These are phyloP conservation scores for Amblyjoppa fuscipennis DNA, from an alignment of 2,888 invertebrate species.

Conservation along the genomic window DNA sequence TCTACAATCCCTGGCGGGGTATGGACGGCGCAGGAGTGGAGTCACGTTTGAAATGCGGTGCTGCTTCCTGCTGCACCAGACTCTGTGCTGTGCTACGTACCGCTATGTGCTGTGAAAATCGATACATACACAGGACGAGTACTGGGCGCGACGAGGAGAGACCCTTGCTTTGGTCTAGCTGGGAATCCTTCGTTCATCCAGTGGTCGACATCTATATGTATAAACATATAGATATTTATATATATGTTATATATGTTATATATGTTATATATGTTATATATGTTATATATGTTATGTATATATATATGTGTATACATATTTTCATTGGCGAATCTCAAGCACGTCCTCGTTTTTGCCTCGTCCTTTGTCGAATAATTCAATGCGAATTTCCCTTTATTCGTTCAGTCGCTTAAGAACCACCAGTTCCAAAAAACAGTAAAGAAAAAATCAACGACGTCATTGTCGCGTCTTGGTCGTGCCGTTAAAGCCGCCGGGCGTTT, in stretches of 20 bases:
- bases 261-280: background rate
- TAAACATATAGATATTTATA: background rate
- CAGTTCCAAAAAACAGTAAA: too few relatives aligned
- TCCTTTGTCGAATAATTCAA: slow-evolving; percentile 46
- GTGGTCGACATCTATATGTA: background rate
- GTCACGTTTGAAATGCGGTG: slow-evolving; percentile 58
- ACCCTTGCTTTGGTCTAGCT: slow-evolving; percentile 8
- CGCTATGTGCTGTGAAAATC: slow-evolving; percentile 56
- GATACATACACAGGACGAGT: slow-evolving; percentile 60
- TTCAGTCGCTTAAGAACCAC: background rate
- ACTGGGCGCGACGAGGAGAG: slow-evolving; percentile 34
- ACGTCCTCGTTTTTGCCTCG: background rate
- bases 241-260: background rate
- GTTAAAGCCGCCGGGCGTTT: background rate
- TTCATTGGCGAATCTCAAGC: slow-evolving; percentile 6
- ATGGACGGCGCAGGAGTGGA: slow-evolving; percentile 34
- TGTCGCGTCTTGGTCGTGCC: slow-evolving; percentile 21
- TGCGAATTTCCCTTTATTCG: slow-evolving; percentile 31
- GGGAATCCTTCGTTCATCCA: slow-evolving; percentile 36
- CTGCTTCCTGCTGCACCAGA: slow-evolving; percentile 53
- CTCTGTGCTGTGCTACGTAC: slow-evolving; percentile 27
- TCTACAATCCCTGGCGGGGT: slow-evolving; percentile 15
- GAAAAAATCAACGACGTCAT: slow-evolving; percentile 1
- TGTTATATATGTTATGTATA: too few relatives aligned
- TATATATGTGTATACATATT: too few relatives aligned